phyloP scores from a whole-genome alignment of 2,888 invertebrate genomes.

The Tinea semifulvella region DNA sequence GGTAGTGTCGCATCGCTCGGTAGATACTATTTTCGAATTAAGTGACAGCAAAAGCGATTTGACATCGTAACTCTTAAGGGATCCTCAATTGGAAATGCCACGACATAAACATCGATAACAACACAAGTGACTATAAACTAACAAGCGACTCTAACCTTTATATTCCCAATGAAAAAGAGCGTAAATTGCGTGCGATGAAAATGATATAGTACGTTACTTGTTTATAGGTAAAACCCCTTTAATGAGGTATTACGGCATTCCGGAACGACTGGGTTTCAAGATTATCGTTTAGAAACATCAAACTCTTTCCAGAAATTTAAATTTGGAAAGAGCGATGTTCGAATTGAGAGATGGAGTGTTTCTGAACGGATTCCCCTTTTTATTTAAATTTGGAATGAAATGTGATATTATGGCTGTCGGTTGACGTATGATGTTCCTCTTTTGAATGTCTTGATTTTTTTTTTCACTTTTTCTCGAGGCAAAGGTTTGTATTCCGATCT shows the following conservation, averaged over 20 bases:
- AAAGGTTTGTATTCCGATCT: neutral
- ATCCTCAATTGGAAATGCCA: conserved; percentile 50
- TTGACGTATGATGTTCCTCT: conserved; percentile 37
- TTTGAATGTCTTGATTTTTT: conserved; percentile 26
- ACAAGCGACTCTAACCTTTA: conserved; percentile 7
- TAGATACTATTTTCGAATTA: conserved; percentile 47
- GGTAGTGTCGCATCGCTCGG: conserved; percentile 1
- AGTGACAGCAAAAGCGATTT: conserved; percentile 45
- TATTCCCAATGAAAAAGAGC: neutral
- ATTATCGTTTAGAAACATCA: conserved; percentile 53
- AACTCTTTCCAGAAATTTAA: conserved; percentile 60
- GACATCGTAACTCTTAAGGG: conserved; percentile 53
- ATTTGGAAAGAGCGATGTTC: conserved; percentile 45
- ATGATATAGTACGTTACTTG: conserved; percentile 26
- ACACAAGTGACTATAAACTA: conserved; percentile 18
- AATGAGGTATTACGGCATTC: conserved; percentile 60
- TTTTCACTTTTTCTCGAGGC: conserved; percentile 13
- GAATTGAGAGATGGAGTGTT: conserved; percentile 54
- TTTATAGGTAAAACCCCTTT: conserved; percentile 35
- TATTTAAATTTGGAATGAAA: conserved; percentile 51
- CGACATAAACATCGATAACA: conserved; percentile 25
- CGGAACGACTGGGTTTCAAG: conserved; percentile 34
- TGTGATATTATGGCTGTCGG: conserved; percentile 43
- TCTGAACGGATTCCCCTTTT: conserved; percentile 42
- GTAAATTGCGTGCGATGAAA: neutral